Percentiles rank a stretch among this genome's conserved stretches.
phyloP scores from a whole-genome alignment of 2,797 vertebrate species.

The Sarcophilus harrisii region DNA sequence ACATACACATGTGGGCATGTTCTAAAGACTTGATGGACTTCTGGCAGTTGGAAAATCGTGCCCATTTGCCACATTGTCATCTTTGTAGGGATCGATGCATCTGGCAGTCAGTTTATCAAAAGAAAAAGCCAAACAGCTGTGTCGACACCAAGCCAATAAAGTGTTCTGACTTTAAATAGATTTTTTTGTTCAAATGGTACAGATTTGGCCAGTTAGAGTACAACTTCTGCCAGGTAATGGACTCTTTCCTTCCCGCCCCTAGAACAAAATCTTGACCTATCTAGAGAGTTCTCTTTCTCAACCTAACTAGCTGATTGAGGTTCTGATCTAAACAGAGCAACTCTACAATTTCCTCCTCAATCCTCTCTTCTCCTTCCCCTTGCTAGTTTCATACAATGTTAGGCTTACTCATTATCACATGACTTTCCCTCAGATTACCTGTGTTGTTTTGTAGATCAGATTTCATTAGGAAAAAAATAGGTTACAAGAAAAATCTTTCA shows the following conservation, averaged over 20 bases:
- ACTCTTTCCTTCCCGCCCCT: neutral
- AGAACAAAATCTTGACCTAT: neutral
- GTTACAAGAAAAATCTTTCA: neutral
- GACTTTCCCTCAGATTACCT: no score
- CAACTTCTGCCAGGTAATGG: neutral
- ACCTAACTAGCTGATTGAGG: fast-evolving
- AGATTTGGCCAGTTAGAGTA: neutral
- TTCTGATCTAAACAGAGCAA: no score
- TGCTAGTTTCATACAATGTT: neutral
- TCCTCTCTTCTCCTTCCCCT: neutral
- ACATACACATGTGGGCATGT: neutral
- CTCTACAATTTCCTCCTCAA: no score
- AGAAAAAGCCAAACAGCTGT: neutral
- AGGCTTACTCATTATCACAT: fast-evolving
- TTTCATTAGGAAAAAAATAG: neutral
- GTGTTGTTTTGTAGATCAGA: fast-evolving
- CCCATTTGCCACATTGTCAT: neutral
- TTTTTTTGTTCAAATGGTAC: neutral
- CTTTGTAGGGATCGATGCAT: neutral
- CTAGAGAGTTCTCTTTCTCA: no score
- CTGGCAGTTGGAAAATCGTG: neutral
- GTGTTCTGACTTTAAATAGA: neutral
- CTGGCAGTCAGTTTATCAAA: neutral
- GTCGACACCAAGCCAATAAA: neutral
- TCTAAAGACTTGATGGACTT: neutral